Percentiles rank a stretch among this genome's conserved stretches.
Evolutionary conservation across 2,888 invertebrate species (phyloP).

Genomic region (Eumacrocentrus americanus): DNA sequence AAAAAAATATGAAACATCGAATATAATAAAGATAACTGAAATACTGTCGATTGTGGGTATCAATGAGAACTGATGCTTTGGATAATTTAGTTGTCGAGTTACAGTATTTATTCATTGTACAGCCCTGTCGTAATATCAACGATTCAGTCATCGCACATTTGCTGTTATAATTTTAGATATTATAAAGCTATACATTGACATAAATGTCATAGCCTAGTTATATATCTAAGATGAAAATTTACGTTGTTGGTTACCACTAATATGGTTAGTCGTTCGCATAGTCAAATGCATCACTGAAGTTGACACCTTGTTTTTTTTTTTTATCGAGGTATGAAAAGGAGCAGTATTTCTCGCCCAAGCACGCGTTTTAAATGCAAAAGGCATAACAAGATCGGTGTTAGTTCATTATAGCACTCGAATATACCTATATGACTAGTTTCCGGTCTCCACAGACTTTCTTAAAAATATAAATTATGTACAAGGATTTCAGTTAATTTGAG

Average conservation of each 20-base stretch:
- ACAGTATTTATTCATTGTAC: constrained; percentile 58
- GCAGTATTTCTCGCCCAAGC: constrained; percentile 49
- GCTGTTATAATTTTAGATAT: constrained; percentile 37
- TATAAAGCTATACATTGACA: constrained; percentile 59
- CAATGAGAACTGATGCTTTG: neutral
- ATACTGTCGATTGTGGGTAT: too few relatives aligned
- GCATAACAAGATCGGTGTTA: constrained; percentile 58
- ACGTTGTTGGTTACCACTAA: constrained; percentile 54
- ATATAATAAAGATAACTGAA: too few relatives aligned
- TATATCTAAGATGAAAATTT: constrained; percentile 56
- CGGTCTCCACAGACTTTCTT: constrained; percentile 57
- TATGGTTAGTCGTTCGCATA: constrained; percentile 53
- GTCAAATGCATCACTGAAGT: constrained; percentile 52
- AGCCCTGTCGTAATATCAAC: constrained; percentile 56
- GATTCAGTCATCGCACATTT: constrained; percentile 48
- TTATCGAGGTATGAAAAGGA: constrained; percentile 54
- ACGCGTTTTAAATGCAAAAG: constrained; percentile 58
- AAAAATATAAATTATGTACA: constrained; percentile 62
- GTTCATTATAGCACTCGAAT: constrained; percentile 58
- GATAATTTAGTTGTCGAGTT: constrained; percentile 44
- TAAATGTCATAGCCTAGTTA: constrained; percentile 55
- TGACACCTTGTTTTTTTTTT: constrained; percentile 32
- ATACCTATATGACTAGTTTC: constrained; percentile 60
- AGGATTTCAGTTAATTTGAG: constrained; percentile 55
- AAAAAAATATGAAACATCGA: too few relatives aligned